Evolutionary conservation across 2,113 vertebrate genomes (phyloP).

Genomic region (Shinisaurus crocodilurus): DNA sequence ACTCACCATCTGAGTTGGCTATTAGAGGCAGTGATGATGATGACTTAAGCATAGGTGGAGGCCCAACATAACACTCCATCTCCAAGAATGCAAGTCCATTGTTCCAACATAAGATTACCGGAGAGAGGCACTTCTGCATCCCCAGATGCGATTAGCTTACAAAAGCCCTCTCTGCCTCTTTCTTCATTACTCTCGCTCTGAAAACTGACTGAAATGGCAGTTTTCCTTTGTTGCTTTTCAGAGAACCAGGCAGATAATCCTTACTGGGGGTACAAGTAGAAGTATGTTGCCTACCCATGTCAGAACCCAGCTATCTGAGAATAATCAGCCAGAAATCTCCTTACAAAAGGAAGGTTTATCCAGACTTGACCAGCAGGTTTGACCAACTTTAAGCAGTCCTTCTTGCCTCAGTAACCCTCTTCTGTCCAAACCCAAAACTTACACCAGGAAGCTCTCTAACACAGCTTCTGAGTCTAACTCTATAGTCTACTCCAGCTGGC

Average conservation of each 20-base stretch:
- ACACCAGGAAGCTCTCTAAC: not conserved
- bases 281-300: not conserved
- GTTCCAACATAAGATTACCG: too few relatives aligned
- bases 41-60: not conserved
- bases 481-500: not conserved
- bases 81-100: not conserved
- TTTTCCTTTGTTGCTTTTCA: not conserved
- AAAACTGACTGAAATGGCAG: not conserved
- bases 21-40: not conserved
- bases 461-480: not conserved
- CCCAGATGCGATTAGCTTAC: not conserved
- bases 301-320: not conserved
- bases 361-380: not conserved
- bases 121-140: too few relatives aligned
- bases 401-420: not conserved
- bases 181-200: not conserved
- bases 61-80: not conserved
- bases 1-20: not conserved
- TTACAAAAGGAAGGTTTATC: not conserved
- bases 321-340: not conserved
- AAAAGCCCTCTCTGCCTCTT: not conserved
- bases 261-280: not conserved
- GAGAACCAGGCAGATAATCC: not conserved
- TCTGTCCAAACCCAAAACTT: not conserved
- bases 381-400: not conserved